Evolutionary conservation across 2,797 vertebrate genomes (phyloP).

Genomic region (Botia kubotai): DNA sequence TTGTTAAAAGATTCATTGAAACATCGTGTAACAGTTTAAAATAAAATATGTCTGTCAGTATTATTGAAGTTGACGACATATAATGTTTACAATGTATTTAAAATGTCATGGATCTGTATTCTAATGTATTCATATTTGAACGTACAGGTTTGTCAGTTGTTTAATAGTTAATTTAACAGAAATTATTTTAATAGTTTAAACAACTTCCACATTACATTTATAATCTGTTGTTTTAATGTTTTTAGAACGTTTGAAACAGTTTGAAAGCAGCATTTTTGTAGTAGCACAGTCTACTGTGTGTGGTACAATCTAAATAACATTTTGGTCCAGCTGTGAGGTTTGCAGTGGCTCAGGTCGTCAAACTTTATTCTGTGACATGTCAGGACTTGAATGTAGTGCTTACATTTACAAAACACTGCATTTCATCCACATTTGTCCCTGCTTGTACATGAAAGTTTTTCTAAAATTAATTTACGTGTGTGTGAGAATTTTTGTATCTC

Average conservation of each 20-base stretch:
- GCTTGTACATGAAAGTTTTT: conserved; percentile 25
- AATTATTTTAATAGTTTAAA: too few relatives aligned
- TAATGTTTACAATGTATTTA: too few relatives aligned
- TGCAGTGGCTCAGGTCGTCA: conserved; percentile 23
- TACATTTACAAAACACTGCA: conserved; percentile 19
- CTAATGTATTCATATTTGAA: too few relatives aligned
- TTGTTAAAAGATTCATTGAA: background rate
- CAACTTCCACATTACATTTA: too few relatives aligned
- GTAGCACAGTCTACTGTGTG: background rate
- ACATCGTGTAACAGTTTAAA: background rate
- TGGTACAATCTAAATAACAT: background rate
- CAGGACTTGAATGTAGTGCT: conserved; percentile 38
- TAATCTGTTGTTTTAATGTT: too few relatives aligned
- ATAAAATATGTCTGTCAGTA: too few relatives aligned
- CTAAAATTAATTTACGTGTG: background rate
- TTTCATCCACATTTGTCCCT: conserved; percentile 17
- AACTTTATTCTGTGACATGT: conserved; percentile 20
- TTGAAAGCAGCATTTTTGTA: background rate
- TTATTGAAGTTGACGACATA: too few relatives aligned
- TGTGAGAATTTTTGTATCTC: conserved; percentile 1
- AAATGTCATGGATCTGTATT: too few relatives aligned
- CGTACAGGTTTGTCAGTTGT: too few relatives aligned
- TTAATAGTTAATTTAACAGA: too few relatives aligned
- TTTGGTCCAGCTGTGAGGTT: conserved; percentile 13
- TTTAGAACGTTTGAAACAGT: too few relatives aligned